Base-by-base conservation (phyloP, 2,888 invertebrate genomes). In the Bombyx huttoni region DNA sequence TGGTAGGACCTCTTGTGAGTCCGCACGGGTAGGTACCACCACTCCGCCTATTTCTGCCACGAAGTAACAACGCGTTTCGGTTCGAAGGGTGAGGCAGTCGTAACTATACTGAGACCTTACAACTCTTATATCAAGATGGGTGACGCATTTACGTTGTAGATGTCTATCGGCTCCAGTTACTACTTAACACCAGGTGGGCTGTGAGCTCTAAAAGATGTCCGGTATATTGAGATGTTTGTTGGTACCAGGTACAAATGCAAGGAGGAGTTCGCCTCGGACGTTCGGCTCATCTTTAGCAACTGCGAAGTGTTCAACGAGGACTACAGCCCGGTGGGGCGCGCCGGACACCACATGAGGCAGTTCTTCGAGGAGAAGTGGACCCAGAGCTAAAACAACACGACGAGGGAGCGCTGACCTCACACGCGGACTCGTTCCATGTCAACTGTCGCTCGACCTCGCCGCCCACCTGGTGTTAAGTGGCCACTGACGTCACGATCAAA, bases 241-340 rank as follows among this genome's bases (percentile, higher is more conserved):
- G 40, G 49, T 50, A 46, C 8, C 86, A 98, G 98, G 61, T 99
- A 99, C 89, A 98, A 97, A 87, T 92, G 93, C 58, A 93, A 94
- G 57, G 97, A 96, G 58, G 98, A 98, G 62, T 99, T 98, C 88
- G 95, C 96, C 55, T 90, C 92, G 2, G 98, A 99, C 88, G 94
- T 97, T 14, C 92, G 97, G 8, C 93, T 97, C 62, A 98, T 99
- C 71, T 98, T 99, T 89, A 94, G 96, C 84, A 99, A 99, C 88
- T 99, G 99, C 81, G 97, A 98, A 78, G 95, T 96, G 52, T 99
- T 98, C 89, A 99, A 99, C 81, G 98, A 99, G 78, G 99, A 99
- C 78, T 97, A 98, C 83, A 98, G 98, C 63, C 97, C 98, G 0
- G 98, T 99, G 48, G 99, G 98, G 2, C 95, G 97, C 70, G 98